Percentiles rank a stretch among this genome's conserved stretches.
phyloP scores from a whole-genome alignment of 2,113 vertebrate species.

The Cyprinodon tularosa region DNA sequence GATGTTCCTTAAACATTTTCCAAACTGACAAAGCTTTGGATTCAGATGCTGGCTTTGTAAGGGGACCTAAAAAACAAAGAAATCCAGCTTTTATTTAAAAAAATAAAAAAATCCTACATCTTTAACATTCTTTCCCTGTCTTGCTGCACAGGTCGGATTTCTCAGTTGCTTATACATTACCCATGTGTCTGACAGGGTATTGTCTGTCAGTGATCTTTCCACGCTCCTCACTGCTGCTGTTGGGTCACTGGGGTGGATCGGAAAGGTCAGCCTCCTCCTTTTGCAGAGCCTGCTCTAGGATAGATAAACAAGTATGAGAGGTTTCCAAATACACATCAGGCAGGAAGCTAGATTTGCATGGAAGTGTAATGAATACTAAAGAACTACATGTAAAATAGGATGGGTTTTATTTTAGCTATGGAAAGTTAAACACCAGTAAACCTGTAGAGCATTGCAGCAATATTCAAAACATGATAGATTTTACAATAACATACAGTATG shows the following conservation, averaged over 20 bases:
- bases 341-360: slow-evolving; percentile 50
- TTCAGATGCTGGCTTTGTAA: background rate
- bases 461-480: slow-evolving; percentile 24
- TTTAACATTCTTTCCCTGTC: slow-evolving; percentile 48
- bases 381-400: background rate
- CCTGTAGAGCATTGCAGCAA: background rate
- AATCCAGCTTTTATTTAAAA: background rate
- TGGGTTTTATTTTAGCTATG: slow-evolving; percentile 18
- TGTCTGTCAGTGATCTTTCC: slow-evolving; percentile 48
- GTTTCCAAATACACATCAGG: slow-evolving; percentile 49
- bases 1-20: background rate
- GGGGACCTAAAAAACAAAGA: background rate
- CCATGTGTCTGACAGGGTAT: slow-evolving; percentile 35
- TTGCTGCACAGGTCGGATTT: slow-evolving; percentile 28
- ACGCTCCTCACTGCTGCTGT: slow-evolving; percentile 38
- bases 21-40: background rate
- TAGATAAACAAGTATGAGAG: slow-evolving; percentile 63
- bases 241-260: slow-evolving; percentile 53
- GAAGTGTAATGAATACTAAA: slow-evolving; percentile 35
- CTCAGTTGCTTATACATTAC: slow-evolving; percentile 38
- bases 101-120: background rate
- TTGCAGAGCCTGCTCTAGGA: slow-evolving; percentile 20
- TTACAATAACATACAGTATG: slow-evolving; percentile 12
- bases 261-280: slow-evolving; percentile 59
- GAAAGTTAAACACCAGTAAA: slow-evolving; percentile 24